phyloP scores from a whole-genome alignment of 2,888 invertebrate species.

The Melanostoma mellinum region DNA sequence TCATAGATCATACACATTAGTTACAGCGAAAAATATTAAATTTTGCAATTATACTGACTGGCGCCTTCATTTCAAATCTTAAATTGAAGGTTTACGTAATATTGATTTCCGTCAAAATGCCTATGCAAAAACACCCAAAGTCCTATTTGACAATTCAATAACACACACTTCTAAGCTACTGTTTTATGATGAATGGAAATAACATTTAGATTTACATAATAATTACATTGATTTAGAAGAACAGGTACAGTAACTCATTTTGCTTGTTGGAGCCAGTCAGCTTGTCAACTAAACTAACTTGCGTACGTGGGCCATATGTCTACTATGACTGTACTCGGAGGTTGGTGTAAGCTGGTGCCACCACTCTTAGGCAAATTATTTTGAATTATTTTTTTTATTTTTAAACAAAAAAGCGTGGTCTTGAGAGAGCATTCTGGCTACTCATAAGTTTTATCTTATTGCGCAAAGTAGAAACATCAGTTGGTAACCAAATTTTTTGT shows the following conservation, averaged over 20 bases:
- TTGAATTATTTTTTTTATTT: conserved; percentile 20
- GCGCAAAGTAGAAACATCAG: conserved; percentile 53
- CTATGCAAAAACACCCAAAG: not conserved
- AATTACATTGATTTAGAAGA: conserved; percentile 64
- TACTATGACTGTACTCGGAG: conserved; percentile 38
- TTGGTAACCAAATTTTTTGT: conserved; percentile 66
- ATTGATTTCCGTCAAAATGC: conserved; percentile 48
- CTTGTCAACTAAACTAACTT: conserved; percentile 33
- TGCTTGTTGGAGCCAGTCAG: conserved; percentile 27
- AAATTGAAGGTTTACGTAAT: conserved; percentile 36
- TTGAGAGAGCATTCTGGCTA: conserved; percentile 42
- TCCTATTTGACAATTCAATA: conserved; percentile 32
- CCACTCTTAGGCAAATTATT: conserved; percentile 32
- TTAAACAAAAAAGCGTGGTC: conserved; percentile 47
- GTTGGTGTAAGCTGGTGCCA: conserved; percentile 50
- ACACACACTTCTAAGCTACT: conserved; percentile 46
- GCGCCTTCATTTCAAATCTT: conserved; percentile 35
- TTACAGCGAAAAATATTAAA: not conserved
- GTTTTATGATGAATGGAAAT: conserved; percentile 58
- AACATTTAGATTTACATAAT: conserved; percentile 61
- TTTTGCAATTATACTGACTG: conserved; percentile 33
- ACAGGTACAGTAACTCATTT: conserved; percentile 65
- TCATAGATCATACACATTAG: conserved; percentile 1
- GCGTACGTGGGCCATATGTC: conserved; percentile 40
- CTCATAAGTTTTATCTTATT: conserved; percentile 35